These are phyloP conservation scores for Micrastur ruficollis DNA, from an alignment of 2,797 vertebrate species.

Conservation along the genomic window DNA sequence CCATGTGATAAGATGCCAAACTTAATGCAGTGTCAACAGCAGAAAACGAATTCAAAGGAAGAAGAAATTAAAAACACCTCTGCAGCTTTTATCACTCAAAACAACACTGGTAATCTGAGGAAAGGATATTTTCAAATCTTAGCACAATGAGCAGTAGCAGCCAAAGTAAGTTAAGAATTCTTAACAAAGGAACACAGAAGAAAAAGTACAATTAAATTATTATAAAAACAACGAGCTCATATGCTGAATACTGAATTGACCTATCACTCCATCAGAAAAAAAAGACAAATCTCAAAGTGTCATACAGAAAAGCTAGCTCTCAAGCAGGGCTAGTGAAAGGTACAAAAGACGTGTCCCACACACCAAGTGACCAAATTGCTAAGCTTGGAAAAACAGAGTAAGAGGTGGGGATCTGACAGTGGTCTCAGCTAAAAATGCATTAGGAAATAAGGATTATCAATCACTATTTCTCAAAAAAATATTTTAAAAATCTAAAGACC, in stretches of 20 bases:
- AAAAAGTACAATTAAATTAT: background rate
- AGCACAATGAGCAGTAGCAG: background rate
- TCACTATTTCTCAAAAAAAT: background rate
- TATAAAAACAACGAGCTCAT: background rate
- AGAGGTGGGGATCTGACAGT: background rate
- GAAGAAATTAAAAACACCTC: background rate
- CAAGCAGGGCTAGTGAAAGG: background rate
- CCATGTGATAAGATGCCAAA: background rate
- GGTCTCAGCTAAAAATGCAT: background rate
- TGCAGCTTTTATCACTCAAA: background rate
- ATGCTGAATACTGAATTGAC: background rate
- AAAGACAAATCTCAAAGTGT: background rate
- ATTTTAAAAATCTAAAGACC: background rate
- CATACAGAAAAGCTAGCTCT: background rate
- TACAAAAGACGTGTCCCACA: background rate
- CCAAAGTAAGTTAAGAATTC: background rate
- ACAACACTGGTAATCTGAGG: background rate
- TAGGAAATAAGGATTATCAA: background rate
- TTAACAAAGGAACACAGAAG: background rate
- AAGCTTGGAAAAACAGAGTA: background rate
- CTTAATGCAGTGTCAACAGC: background rate
- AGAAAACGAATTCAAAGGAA: background rate
- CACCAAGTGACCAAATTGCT: background rate
- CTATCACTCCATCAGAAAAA: background rate
- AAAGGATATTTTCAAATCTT: background rate